Evolutionary conservation across 2,888 invertebrate species (phyloP).

Genomic region (Tenthredo notha): DNA sequence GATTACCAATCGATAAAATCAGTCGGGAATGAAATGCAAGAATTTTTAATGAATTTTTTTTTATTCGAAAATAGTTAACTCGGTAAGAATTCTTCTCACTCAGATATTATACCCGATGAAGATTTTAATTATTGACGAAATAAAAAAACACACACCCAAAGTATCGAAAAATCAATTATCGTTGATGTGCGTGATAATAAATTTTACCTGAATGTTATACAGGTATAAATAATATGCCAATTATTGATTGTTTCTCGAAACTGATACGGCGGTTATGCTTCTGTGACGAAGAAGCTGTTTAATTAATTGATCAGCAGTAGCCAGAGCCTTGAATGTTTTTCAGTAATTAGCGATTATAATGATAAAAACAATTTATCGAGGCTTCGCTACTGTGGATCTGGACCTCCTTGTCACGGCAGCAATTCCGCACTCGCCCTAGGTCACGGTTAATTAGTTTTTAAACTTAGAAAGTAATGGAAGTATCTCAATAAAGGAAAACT

Average conservation of each 20-base stretch:
- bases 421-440: constrained; percentile 57
- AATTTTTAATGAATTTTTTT: not conserved
- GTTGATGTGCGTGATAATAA: not conserved
- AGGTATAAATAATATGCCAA: not conserved
- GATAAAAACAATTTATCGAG: constrained; percentile 51
- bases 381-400: constrained; percentile 72
- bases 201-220: not conserved
- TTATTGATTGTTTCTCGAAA: constrained; percentile 23
- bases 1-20: not conserved
- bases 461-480: constrained; percentile 64
- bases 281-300: constrained; percentile 71
- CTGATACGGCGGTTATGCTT: constrained; percentile 65
- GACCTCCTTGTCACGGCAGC: constrained; percentile 75
- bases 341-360: constrained; percentile 39
- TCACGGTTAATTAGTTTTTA: constrained; percentile 34
- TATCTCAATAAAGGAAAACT: constrained; percentile 69
- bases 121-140: not conserved
- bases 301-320: constrained; percentile 66
- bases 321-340: constrained; percentile 69
- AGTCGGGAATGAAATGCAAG: not conserved
- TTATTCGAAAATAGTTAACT: not conserved
- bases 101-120: too few relatives aligned
- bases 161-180: not conserved
- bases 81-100: too few relatives aligned
- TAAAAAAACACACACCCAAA: not conserved